Conservation (phyloP, 1,140 invertebrate genomes). For the Coelopa frigida region DNA sequence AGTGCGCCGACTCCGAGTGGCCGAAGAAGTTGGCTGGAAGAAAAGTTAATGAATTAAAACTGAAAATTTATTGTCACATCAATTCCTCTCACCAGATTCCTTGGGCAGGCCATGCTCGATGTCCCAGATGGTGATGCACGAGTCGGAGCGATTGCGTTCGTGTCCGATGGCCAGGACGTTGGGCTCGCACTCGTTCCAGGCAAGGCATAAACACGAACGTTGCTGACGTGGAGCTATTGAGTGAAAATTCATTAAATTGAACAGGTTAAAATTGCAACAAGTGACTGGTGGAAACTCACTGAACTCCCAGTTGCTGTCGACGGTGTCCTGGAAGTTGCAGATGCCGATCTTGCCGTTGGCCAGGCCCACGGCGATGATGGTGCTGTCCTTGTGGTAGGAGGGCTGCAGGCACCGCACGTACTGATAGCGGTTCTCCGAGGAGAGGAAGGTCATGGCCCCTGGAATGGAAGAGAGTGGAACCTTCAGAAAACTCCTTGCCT, state of each 20-base stretch:
- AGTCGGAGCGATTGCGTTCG: slow-evolving; percentile 78
- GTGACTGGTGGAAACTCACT: slow-evolving; percentile 19
- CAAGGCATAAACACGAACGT: slow-evolving; percentile 76
- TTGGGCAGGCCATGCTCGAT: slow-evolving; percentile 45
- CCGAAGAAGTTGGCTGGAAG: slow-evolving; percentile 48
- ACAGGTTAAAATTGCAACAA: neutral
- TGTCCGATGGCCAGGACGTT: slow-evolving; percentile 77
- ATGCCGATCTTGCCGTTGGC: slow-evolving; percentile 78
- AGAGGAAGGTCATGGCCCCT: slow-evolving; percentile 14
- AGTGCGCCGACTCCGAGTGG: slow-evolving; percentile 73
- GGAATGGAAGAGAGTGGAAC: neutral
- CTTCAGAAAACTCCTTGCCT: neutral
- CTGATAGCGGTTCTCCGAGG: slow-evolving; percentile 38
- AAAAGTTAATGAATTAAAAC: slow-evolving; percentile 1
- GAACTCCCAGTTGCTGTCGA: slow-evolving; percentile 39
- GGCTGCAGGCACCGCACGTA: slow-evolving; percentile 40
- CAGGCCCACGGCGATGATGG: slow-evolving; percentile 75
- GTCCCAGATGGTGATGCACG: slow-evolving; percentile 76
- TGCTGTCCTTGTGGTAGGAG: slow-evolving; percentile 49
- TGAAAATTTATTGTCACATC: neutral
- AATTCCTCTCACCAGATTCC: slow-evolving; percentile 21
- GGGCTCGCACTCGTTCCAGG: slow-evolving; percentile 80
- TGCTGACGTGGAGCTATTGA: slow-evolving; percentile 66
- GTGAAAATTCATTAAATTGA: neutral
- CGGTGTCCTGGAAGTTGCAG: slow-evolving; percentile 66